Evolutionary conservation across 53 echinoderm and acorn worm genomes (phyloP), one percentile per base, ranked within the genome.

Genomic region (Arbacia lixula): DNA sequence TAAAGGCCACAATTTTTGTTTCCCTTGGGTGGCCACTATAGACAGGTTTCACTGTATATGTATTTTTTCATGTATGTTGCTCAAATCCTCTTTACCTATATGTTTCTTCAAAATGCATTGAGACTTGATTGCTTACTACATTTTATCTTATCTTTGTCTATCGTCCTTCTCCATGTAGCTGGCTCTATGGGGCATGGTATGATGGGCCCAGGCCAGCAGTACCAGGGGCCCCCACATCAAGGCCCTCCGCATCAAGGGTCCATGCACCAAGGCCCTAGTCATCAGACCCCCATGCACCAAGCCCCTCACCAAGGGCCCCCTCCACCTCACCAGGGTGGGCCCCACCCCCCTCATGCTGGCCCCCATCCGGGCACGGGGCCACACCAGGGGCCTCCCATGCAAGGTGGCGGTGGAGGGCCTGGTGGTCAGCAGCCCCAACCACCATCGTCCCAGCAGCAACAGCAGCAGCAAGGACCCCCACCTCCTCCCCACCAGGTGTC

Each of bases 121-220:
- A n/a, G n/a, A n/a, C n/a, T n/a, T n/a, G n/a, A n/a, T n/a, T n/a
- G n/a, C n/a, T n/a, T n/a, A n/a, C n/a, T n/a, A n/a, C n/a, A n/a
- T n/a, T n/a, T n/a, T n/a, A n/a, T n/a, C n/a, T 51, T 2, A 51
- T 51, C 51, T 62, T 19, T 62, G 62, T n/a, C 33, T 26, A 6
- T 67, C 20, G 10, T 35, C 22, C 22, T 3, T 40, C 10, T 57
- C 12, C 5, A 22, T 17, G 3, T 37, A 76, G 82, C 63, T 6
- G 64, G 64, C 5, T 81, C 82, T 19, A 63, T 81, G 82, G 82
- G 82, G 32, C 82, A 81, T 64, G 82, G 82, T 49, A 62, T 63
- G 63, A 81, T 81, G 82, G 63, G 63, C 3, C 64, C 82, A 34
- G 64, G 82, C 6, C 82, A 81, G 64, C 82, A 81, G 34, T 63